phyloP scores from a whole-genome alignment of 2,113 vertebrate genomes.

The Pluvianellus socialis region DNA sequence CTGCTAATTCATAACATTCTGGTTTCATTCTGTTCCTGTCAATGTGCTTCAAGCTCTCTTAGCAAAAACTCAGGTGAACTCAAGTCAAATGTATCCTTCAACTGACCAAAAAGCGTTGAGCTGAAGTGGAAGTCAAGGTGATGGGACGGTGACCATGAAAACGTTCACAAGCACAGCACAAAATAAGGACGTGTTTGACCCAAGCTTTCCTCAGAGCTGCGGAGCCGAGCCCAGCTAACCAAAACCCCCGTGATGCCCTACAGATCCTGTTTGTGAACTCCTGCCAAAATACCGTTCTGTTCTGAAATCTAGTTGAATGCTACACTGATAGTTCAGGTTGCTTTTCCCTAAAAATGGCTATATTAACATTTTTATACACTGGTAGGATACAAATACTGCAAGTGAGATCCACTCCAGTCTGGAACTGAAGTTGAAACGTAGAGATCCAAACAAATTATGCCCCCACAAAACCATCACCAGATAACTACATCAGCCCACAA shows the following conservation, averaged over 20 bases:
- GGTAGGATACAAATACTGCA: not conserved
- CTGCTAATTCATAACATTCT: not conserved
- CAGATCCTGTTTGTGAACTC: not conserved
- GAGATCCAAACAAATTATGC: not conserved
- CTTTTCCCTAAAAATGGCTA: not conserved
- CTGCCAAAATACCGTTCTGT: not conserved
- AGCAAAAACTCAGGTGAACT: not conserved
- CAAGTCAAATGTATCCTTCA: not conserved
- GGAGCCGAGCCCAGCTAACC: not conserved
- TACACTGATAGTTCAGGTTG: not conserved
- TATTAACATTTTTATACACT: not conserved
- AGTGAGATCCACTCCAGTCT: not conserved
- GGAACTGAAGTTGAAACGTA: not conserved
- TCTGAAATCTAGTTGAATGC: not conserved
- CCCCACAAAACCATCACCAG: not conserved
- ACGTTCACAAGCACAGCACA: not conserved
- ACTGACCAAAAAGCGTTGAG: not conserved
- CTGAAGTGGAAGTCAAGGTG: not conserved
- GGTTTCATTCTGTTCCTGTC: not conserved
- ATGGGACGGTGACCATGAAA: not conserved
- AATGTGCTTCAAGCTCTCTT: not conserved
- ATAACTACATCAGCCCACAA: not conserved
- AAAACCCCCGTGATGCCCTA: not conserved
- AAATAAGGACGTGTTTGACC: not conserved
- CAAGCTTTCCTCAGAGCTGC: not conserved